Evolutionary conservation across 2,797 vertebrate genomes (phyloP).

Genomic region (Gymnoscopelus braueri): DNA sequence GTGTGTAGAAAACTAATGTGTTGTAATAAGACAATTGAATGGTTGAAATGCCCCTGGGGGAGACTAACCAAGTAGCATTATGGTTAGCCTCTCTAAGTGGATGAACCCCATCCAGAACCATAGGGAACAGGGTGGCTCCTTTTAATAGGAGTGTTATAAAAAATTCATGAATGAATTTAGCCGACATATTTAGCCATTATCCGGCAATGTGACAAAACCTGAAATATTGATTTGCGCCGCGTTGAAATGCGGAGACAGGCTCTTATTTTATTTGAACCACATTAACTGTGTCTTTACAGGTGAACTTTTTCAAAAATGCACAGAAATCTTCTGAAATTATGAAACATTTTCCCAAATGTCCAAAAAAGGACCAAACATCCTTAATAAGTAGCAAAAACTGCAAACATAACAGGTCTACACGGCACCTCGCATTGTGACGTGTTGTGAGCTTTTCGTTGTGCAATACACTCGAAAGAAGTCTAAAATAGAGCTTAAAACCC

Average conservation of each 20-base stretch:
- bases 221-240: slow-evolving; percentile 7
- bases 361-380: no score
- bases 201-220: neutral
- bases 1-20: slow-evolving; percentile 3
- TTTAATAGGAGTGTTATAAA: slow-evolving; percentile 21
- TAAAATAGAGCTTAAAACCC: no score
- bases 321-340: no score
- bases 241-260: slow-evolving; percentile 19
- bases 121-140: slow-evolving; percentile 20
- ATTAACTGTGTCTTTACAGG: no score
- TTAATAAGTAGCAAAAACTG: no score
- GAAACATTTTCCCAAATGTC: no score
- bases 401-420: no score
- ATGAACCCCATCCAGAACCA: slow-evolving; percentile 47
- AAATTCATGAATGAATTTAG: slow-evolving; percentile 46
- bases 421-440: no score
- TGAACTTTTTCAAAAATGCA: no score
- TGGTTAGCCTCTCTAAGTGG: slow-evolving; percentile 55
- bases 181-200: slow-evolving; percentile 6
- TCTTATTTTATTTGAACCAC: no score
- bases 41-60: slow-evolving; percentile 48
- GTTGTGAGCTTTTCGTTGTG: no score
- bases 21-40: slow-evolving; percentile 20
- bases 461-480: no score
- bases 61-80: neutral